Percentiles rank a stretch among this genome's conserved stretches.
These are phyloP conservation scores for Hippopotamus amphibius DNA, from an alignment of 2,113 vertebrate species.

Conservation along the genomic window DNA sequence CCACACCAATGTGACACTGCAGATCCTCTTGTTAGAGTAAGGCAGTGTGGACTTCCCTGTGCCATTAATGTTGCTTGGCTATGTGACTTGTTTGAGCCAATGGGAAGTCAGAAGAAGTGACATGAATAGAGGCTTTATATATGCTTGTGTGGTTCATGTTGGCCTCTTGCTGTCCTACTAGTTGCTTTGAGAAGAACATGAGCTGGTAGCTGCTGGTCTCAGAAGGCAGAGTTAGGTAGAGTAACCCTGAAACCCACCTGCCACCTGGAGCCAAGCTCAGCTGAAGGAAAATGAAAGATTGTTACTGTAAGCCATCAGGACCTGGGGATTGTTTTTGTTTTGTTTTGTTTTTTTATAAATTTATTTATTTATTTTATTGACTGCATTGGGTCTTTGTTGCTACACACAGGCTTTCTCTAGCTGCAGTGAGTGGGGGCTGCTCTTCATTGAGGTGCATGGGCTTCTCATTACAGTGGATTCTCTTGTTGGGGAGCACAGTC, in stretches of 20 bases:
- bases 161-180: neutral
- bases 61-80: neutral
- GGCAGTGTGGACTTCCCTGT: neutral
- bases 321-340: neutral
- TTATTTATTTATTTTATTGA: too few species aligned
- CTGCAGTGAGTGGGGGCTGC: too few species aligned
- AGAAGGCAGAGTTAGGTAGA: neutral
- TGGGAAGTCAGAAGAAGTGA: neutral
- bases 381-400: too few species aligned
- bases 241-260: neutral
- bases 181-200: neutral
- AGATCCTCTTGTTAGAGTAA: neutral
- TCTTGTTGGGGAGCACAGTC: too few species aligned
- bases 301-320: neutral
- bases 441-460: too few species aligned
- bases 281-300: constrained; percentile 23
- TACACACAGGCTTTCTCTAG: too few species aligned
- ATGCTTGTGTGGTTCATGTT: neutral
- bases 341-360: too few species aligned
- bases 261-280: neutral
- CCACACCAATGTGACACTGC: neutral
- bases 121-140: neutral
- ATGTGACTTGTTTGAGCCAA: constrained; percentile 8
- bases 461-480: too few species aligned
- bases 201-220: neutral